Conservation (phyloP, 1,140 invertebrate species). For the Telenomus remus region DNA sequence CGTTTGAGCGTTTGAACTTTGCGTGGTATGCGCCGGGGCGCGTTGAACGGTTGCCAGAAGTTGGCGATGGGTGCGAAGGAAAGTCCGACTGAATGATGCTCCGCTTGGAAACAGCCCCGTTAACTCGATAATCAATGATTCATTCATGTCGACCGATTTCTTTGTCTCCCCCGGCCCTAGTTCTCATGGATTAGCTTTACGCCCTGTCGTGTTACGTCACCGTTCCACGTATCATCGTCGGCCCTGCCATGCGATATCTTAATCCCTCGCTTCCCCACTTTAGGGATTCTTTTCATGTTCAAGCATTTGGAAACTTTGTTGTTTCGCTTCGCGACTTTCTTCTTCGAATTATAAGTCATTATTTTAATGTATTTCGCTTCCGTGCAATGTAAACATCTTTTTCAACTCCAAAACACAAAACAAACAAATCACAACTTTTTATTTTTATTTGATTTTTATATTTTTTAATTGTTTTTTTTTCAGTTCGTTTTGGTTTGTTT, state of each 20-base stretch:
- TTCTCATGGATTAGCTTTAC: slow-evolving; percentile 24
- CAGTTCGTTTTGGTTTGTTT: no score
- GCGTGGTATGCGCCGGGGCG: slow-evolving; percentile 4
- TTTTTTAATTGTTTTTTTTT: no score
- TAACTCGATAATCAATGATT: slow-evolving; percentile 40
- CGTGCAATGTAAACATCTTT: no score
- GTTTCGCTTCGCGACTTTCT: neutral
- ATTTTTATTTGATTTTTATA: no score
- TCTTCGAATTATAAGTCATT: neutral
- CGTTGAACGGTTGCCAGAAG: slow-evolving; percentile 32
- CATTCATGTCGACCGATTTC: slow-evolving; percentile 29
- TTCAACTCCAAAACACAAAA: no score
- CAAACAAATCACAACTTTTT: no score
- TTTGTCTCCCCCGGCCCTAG: slow-evolving; percentile 5
- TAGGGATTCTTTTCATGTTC: slow-evolving; percentile 3
- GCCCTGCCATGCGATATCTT: slow-evolving; percentile 6
- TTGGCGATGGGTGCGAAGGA: slow-evolving; percentile 32
- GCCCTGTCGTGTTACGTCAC: slow-evolving; percentile 20
- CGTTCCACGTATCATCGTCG: neutral
- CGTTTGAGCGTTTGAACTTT: slow-evolving; percentile 25
- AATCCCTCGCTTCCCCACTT: slow-evolving; percentile 1
- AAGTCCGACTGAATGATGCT: slow-evolving; percentile 25
- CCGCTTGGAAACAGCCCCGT: slow-evolving; percentile 4
- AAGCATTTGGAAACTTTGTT: neutral
- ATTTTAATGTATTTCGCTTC: no score